Evolutionary conservation across 2,113 vertebrate genomes (phyloP).

Genomic region (Suricata suricatta): DNA sequence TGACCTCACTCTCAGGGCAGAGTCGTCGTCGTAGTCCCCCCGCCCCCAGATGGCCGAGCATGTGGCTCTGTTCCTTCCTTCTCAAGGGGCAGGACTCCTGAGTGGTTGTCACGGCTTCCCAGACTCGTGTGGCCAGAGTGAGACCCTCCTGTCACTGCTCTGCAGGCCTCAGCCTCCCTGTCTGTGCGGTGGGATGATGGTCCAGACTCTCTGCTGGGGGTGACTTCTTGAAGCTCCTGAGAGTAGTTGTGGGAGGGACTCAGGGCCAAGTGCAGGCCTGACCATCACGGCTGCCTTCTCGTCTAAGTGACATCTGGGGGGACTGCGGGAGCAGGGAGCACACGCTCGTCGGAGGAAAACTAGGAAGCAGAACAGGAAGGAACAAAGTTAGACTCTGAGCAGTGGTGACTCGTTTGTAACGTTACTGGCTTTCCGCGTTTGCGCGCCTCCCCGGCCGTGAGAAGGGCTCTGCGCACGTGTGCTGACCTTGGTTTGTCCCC

Average conservation of each 20-base stretch:
- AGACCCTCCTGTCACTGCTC: too few species aligned
- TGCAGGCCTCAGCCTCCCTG: background rate
- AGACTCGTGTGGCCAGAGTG: background rate
- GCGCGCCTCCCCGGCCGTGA: background rate
- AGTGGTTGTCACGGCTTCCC: rapidly evolving
- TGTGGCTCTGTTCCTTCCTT: background rate
- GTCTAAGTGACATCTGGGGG: background rate
- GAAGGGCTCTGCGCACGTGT: rapidly evolving
- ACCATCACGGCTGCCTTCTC: rapidly evolving
- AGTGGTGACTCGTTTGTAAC: rapidly evolving
- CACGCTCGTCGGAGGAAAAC: too few species aligned
- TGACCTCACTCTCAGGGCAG: background rate
- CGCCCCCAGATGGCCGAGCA: rapidly evolving
- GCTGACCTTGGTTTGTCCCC: background rate
- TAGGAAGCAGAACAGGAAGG: rapidly evolving
- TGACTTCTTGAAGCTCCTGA: background rate
- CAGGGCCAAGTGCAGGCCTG: background rate
- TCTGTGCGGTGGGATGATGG: background rate
- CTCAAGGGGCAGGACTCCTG: background rate
- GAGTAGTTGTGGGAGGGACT: background rate
- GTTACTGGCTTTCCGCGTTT: background rate
- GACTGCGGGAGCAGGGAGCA: background rate
- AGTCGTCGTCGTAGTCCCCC: too few species aligned
- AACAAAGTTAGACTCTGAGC: background rate
- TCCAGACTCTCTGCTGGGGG: background rate